Base-by-base conservation (phyloP, 2,797 vertebrate species). In the Poecilia picta region DNA sequence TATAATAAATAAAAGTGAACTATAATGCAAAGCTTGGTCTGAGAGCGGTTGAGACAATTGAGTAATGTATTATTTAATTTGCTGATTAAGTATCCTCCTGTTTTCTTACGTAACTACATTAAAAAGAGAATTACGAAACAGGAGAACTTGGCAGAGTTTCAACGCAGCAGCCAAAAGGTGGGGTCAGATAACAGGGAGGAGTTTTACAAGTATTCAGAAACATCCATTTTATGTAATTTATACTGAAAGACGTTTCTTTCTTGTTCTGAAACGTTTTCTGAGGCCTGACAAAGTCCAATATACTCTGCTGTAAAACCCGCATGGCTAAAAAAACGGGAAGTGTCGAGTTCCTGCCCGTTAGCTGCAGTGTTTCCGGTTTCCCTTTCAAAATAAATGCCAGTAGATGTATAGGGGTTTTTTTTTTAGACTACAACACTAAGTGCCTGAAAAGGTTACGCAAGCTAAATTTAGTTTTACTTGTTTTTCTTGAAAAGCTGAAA, bases 61-160 rank as follows among this genome's bases (percentile, higher is more conserved):
- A 25, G 25, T n/a, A 4, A 45, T 45, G 8, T 1, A 28, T 4
- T 4, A 3, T 45, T 45, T 71, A 71, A 45, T 45, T 41, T 10
- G 36, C 33, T 23, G 64, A 68, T 39, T 23, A 68, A 6, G 5
- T 33, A n/a, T 70, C 43, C 23, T 70, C 36, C 4, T 70, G 39
- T 71, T 31, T 72, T 2, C 76, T 92, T 90, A 86, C 77, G 88
- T 89, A 91, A 84, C 72, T 90, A 57, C 66, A 74, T 57, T 28
- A 79, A 74, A 73, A 16, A 43, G 36, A 31, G 53, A 81, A 82
- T 94, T 93, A 93, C 70, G 86, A 92, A 92, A 93, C 88, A 80
- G 74, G 47, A 76, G 76, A 91, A 89, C 86, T 85, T 89, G 85
- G 88, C 86, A 64, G 75, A 36, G 62, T 62, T 57, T 87, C 76